Conservation (phyloP, 2,113 vertebrate genomes). For the Strigops habroptila region DNA sequence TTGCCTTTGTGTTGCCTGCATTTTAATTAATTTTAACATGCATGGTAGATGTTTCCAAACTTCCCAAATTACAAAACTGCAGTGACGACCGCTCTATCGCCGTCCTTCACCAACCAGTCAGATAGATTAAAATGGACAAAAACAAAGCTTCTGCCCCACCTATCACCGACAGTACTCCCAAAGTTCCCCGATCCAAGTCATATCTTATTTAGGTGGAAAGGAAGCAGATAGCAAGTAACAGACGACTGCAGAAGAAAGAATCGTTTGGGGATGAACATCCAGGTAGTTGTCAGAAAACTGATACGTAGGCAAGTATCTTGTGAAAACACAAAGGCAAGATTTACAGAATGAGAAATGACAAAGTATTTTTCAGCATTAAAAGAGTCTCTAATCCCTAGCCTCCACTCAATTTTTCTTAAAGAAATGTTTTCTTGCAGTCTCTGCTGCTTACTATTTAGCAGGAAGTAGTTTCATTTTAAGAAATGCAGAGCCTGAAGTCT, state of each 20-base stretch:
- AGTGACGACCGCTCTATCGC: neutral
- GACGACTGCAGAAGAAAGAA: neutral
- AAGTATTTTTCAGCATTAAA: neutral
- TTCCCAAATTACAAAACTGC: neutral
- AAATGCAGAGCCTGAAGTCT: neutral
- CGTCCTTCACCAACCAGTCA: neutral
- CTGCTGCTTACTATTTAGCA: neutral
- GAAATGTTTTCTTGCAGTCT: neutral
- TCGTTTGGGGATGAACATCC: neutral
- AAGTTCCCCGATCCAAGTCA: neutral
- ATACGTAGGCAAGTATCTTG: neutral
- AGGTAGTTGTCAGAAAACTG: neutral
- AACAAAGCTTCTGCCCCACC: neutral
- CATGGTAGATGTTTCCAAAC: neutral
- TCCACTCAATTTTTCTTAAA: neutral
- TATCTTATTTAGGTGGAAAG: neutral
- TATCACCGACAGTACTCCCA: neutral
- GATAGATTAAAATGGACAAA: neutral
- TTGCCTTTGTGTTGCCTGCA: neutral
- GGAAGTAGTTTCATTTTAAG: neutral
- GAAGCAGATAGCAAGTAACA: neutral
- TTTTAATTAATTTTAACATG: neutral
- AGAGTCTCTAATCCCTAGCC: neutral
- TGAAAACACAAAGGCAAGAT: neutral
- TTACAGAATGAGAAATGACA: neutral